Evolutionary conservation across 2,888 invertebrate species (phyloP), one percentile per base, ranked within the genome.

Genomic region (Ametastegia equiseti): DNA sequence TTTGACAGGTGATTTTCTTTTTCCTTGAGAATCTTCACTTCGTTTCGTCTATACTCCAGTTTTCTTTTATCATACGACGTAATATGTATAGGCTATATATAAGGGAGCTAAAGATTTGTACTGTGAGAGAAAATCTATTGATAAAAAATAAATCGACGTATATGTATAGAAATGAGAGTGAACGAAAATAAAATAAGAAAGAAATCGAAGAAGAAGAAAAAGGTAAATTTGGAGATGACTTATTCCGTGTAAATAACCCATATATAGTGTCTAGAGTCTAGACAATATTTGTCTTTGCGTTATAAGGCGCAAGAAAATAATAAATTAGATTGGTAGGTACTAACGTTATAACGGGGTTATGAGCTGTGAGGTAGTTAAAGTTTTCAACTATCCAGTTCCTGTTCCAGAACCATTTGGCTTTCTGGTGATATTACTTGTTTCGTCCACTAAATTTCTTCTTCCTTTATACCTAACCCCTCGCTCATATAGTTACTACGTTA

Each of bases 291-390:
- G 87, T 88, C 87, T 87, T 88, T 87, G 85, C 87, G 83, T 54
- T 75, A 33, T 75, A 75, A 75, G 54, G 50, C 75, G 75, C 50
- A 88, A 87, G 88, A 88, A 89, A 89, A 89, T 90, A 89, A 89
- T 89, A 88, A 90, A 88, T 86, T 78, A 63, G 60, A 78, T 78
- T 60, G 78, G 57, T 78, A 60, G 78, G 78, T 83, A 84, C 86
- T 86, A 83, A 86, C 87, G 87, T 88, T 88, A 88, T 89, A 89
- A 89, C 88, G 87, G 88, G 87, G 89, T 90, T 90, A 90, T 90
- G 89, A 88, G 87, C 89, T 89, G 89, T 89, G 87, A 90, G 89
- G 88, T 89, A 89, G 89, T 90, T 89, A 89, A 90, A 90, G 86
- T 90, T 89, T 89, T 88, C 88, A 87, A 87, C 87, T 88, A 85